Evolutionary conservation across 2,113 vertebrate species (phyloP), one percentile per base, ranked within the genome.

Genomic region (Tychaedon coryphoeus): DNA sequence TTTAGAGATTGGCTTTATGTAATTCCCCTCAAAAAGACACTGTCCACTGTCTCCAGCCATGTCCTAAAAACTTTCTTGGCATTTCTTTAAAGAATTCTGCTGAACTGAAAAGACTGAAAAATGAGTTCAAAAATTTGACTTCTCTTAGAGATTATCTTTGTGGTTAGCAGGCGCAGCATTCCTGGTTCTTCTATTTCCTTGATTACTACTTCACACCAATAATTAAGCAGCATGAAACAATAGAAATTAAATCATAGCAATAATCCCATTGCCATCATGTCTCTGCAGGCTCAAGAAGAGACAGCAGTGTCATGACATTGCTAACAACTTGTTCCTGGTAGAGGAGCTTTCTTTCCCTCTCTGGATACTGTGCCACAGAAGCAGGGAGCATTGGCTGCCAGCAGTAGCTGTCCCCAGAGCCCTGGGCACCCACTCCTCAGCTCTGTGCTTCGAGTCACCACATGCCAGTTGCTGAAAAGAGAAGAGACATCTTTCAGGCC

Each of bases 311-410:
- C 72, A 45, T 58, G 51, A 28, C 29, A 14, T 43, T 62, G 33
- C 47, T 70, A n/a, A 16, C 24, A 48, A 17, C 19, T 57, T 22
- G 19, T 13, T 80, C 13, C 19, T 73, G n/a, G 25, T 14, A 16
- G n/a, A 79, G 86, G 38, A 86, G 43, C 23, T 89, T 15, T 6
- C 18, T 1, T 1, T 72, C 25, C 45, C 43, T 57, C 1, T 0
- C 34, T 34, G 28, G 26, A 6, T 36, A 2, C 28, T 7, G 10
- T 34, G n/a, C 51, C 24, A 5, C 16, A 56, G 38, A 25, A 26
- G 7, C 3, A 15, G 36, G n/a, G 64, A 60, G 8, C 1, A 0
- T 6, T 54, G 40, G 3, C 14, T 74, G 40, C 40, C 20, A 20
- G 67, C 14, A 25, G 40, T 5, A 24, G 4, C 11, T 4, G 1